phyloP scores from a whole-genome alignment of 1,140 invertebrate genomes.

The Zaprionus ornatus region DNA sequence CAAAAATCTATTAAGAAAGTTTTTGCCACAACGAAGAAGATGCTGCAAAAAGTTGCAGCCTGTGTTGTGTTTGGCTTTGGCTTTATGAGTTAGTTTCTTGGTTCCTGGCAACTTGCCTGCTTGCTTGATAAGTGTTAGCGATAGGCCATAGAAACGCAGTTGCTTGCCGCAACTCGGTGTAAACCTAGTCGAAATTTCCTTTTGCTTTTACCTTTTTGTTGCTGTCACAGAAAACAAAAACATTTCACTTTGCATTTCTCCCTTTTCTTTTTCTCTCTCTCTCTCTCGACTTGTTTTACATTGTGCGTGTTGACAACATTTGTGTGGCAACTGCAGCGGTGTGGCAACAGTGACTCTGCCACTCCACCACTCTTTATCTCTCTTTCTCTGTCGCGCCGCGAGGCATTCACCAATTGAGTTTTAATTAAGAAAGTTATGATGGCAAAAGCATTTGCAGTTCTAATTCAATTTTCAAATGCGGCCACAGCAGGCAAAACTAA shows the following conservation, averaged over 20 bases:
- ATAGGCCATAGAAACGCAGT: conserved; percentile 51
- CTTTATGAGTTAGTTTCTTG: conserved; percentile 64
- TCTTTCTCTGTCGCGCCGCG: conserved; percentile 12
- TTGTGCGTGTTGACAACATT: conserved; percentile 61
- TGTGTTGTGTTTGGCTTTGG: conserved; percentile 26
- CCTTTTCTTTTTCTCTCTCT: not conserved
- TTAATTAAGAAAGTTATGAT: conserved; percentile 77
- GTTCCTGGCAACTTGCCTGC: conserved; percentile 31
- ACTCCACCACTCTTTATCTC: not conserved
- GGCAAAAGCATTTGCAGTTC: conserved; percentile 49
- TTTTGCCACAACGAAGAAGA: conserved; percentile 67
- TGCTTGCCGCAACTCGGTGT: not conserved
- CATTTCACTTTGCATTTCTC: conserved; percentile 39
- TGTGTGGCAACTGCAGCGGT: not conserved
- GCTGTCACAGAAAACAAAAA: conserved; percentile 27
- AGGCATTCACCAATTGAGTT: conserved; percentile 69
- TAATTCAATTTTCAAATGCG: conserved; percentile 58
- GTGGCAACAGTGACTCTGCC: conserved; percentile 3
- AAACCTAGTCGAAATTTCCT: conserved; percentile 11
- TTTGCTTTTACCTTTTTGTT: conserved; percentile 18
- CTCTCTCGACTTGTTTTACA: conserved; percentile 46
- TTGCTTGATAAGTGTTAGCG: conserved; percentile 50
- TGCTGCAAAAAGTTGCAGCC: conserved; percentile 67
- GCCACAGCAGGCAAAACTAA: conserved; percentile 28
- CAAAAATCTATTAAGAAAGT: conserved; percentile 82